phyloP scores from a whole-genome alignment of 1,140 invertebrate genomes.

The Eueides isabella region DNA sequence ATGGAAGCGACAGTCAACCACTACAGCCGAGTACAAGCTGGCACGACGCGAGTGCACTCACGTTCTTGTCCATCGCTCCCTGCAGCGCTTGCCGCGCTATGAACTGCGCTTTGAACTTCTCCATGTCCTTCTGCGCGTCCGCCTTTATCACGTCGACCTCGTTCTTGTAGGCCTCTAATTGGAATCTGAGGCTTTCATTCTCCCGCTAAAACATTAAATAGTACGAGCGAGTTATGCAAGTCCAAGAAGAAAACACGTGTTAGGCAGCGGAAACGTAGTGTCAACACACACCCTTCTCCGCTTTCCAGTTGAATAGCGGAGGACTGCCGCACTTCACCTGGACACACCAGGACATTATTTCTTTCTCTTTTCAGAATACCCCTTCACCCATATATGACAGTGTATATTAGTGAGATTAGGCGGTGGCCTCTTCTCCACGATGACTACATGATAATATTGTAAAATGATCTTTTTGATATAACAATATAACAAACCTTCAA shows the following conservation, averaged over 20 bases:
- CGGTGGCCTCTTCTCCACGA: too few species aligned
- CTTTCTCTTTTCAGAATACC: too few species aligned
- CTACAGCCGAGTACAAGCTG: not conserved
- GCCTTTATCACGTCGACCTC: constrained; percentile 89
- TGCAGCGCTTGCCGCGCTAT: constrained; percentile 72
- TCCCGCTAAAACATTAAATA: constrained; percentile 86
- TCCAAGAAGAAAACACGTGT: too few species aligned
- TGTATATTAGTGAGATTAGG: too few species aligned
- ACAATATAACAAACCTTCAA: constrained; percentile 56
- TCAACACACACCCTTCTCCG: too few species aligned
- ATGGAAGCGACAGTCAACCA: not conserved
- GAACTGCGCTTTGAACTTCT: constrained; percentile 76
- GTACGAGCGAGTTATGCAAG: too few species aligned
- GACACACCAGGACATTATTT: too few species aligned
- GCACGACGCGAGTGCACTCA: constrained; percentile 40
- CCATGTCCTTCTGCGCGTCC: constrained; percentile 82
- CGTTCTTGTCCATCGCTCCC: constrained; percentile 61
- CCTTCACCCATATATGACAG: too few species aligned
- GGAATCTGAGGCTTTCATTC: constrained; percentile 95
- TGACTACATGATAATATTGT: not conserved
- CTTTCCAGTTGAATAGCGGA: too few species aligned
- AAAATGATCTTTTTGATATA: not conserved
- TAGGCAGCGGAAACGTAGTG: too few species aligned
- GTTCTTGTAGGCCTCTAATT: constrained; percentile 97
- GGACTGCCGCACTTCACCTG: too few species aligned